Evolutionary conservation across 2,113 vertebrate genomes (phyloP), one percentile per base, ranked within the genome.

Genomic region (Cheirogaleus medius): DNA sequence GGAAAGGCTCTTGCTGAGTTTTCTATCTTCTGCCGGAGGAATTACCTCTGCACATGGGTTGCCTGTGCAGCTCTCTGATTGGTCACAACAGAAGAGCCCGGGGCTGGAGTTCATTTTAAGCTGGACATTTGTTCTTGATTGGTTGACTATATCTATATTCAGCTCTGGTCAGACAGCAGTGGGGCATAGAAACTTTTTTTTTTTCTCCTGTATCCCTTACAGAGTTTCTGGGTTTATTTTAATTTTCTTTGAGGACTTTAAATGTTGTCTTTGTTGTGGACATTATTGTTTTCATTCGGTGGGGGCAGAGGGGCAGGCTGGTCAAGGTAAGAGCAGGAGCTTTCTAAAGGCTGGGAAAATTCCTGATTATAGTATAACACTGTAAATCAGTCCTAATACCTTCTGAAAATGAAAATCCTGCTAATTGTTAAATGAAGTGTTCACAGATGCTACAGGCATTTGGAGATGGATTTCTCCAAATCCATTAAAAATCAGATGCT

Each of bases 1-100:
- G 90, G 98, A 98, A 97, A 92, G 96, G 98, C 96, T 97, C 98
- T 98, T 91, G 98, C 98, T 92, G 98, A 42, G 97, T 96, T 98
- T 97, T 82, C 92, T 94, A 18, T 96, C 92, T 49, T 39, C 69
- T n/a, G 80, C 92, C 27, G 37, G 74, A 82, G 92, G n/a, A 64
- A 93, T 71, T 95, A 78, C 21, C 81, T 85, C 14, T 0, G 60
- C 64, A 76, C 15, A 0, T 52, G 25, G 29, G 88, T 63, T 93
- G 54, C 74, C 56, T 92, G 23, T 39, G 69, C 3, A 5, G 4
- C 66, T 74, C 84, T 73, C 81, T 1, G 2, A 87, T 76, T 34
- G 56, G 85, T 83, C 76, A 2, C 0, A 7, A 42, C 74, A 68
- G 34, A 0, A 17, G 32, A 6, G 23, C 63, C 29, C 58, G 88